Percentiles rank a stretch among this genome's conserved stretches.
Conservation (phyloP, 92 coral and sea anemone genomes). For the Zoanthus sociatus region DNA sequence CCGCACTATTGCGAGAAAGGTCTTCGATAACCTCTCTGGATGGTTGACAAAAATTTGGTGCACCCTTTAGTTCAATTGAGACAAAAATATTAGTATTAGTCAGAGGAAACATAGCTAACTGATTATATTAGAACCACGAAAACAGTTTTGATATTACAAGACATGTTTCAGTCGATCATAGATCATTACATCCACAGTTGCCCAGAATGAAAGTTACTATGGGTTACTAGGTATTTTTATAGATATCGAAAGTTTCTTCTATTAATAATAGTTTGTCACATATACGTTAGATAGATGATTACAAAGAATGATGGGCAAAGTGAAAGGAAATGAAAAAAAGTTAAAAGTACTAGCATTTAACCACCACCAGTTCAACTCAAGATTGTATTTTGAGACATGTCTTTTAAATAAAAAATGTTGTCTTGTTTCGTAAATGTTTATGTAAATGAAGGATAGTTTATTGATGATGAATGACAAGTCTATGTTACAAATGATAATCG, state of each 20-base stretch:
- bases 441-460: too few relatives aligned
- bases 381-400: too few relatives aligned
- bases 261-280: background rate
- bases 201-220: background rate
- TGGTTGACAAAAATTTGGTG: constrained; percentile 66
- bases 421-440: too few relatives aligned
- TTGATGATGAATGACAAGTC: too few relatives aligned
- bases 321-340: background rate
- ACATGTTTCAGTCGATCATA: too few relatives aligned
- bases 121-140: background rate
- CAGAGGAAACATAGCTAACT: background rate
- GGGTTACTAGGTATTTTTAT: background rate
- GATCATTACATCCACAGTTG: background rate
- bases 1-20: constrained; percentile 90
- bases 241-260: background rate
- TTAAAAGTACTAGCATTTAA: too few relatives aligned
- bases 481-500: too few relatives aligned
- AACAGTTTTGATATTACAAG: background rate
- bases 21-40: constrained; percentile 83
- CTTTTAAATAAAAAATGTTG: too few relatives aligned
- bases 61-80: constrained; percentile 40
- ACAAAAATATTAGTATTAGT: background rate
- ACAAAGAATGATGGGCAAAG: background rate
- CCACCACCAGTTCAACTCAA: too few relatives aligned
- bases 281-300: background rate